phyloP scores from a whole-genome alignment of 1,140 invertebrate genomes.

The Drosophila subpulchrella region DNA sequence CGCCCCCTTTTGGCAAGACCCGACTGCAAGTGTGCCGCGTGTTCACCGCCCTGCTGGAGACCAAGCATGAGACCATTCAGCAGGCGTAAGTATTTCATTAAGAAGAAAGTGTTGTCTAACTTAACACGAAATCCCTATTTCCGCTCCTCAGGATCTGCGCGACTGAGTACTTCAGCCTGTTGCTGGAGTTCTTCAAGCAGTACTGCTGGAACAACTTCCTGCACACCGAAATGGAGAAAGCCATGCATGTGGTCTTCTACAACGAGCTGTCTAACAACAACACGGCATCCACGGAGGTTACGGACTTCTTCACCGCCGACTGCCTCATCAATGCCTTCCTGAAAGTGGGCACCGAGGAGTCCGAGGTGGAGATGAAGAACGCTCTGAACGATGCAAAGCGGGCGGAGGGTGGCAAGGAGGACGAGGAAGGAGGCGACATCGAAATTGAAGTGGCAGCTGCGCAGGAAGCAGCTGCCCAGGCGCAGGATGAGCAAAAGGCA shows the following conservation, averaged over 20 bases:
- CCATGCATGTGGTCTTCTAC: conserved; percentile 88
- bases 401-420: conserved; percentile 41
- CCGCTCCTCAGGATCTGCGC: conserved; percentile 64
- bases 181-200: conserved; percentile 93
- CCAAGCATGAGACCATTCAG: conserved; percentile 87
- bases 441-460: conserved; percentile 46
- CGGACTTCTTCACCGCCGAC: conserved; percentile 49
- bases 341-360: conserved; percentile 33
- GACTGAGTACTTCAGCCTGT: conserved; percentile 83
- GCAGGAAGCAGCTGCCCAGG: conserved; percentile 27
- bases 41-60: conserved; percentile 88
- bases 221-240: conserved; percentile 93
- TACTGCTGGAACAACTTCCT: conserved; percentile 95
- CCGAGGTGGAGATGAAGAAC: conserved; percentile 57
- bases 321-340: conserved; percentile 42
- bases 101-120: not conserved
- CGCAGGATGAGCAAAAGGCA: conserved; percentile 4
- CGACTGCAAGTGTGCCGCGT: conserved; percentile 91
- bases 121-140: not conserved
- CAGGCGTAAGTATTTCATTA: conserved; percentile 72
- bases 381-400: conserved; percentile 53
- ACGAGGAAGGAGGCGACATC: conserved; percentile 1
- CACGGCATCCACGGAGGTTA: conserved; percentile 53
- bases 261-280: conserved; percentile 66
- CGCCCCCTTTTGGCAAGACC: conserved; percentile 91